Base-by-base conservation (phyloP, 2,888 invertebrate genomes). In the Euspilapteryx auroguttella region DNA sequence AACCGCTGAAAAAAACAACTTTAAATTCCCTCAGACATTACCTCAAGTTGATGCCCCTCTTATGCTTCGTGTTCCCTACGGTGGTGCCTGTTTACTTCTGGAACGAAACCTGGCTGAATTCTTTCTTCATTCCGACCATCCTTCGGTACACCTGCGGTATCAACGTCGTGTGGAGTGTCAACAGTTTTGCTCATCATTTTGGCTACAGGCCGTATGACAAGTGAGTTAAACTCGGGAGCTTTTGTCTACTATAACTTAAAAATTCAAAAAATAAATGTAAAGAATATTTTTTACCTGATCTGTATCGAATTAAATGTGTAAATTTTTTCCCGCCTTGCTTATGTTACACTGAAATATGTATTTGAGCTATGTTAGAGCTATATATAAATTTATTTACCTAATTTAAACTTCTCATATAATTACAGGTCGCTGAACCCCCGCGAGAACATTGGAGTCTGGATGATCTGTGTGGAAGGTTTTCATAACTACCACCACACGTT, bases 141-240 rank as follows among this genome's bases (percentile, higher is more conserved):
- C 64, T 89, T 31, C 81, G 94, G 28, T 95, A 94, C 58, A 82
- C 85, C 1, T 40, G 85, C 14, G 82, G 86, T 0, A 80, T 96
- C 39, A 87, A 96, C 54, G 78, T 83, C 20, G 95, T 95, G 0
- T 96, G 95, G 95, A 73, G 90, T 37, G 92, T 95, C 5, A 95
- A 95, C 64, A 93, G 92, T 44, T 91, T 89, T 3, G 94, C 95
- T 0, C 95, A 95, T 53, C 83, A 87, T 43, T 94, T 87, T 73
- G 96, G 96, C 37, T 86, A 82, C 54, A 86, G 85, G 45, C 94
- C 96, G 3, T 96, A 93, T 57, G 95, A 96, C 58, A 82, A 81
- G 85, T 86, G 56, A 69, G 77, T 17, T 17, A 8, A 17, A 17
- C 17, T 17, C n/a, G n/a, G n/a, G n/a, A n/a, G n/a, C n/a, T n/a